Base-by-base conservation (phyloP, 2,888 invertebrate species). In the Agonopterix alstromeriana region DNA sequence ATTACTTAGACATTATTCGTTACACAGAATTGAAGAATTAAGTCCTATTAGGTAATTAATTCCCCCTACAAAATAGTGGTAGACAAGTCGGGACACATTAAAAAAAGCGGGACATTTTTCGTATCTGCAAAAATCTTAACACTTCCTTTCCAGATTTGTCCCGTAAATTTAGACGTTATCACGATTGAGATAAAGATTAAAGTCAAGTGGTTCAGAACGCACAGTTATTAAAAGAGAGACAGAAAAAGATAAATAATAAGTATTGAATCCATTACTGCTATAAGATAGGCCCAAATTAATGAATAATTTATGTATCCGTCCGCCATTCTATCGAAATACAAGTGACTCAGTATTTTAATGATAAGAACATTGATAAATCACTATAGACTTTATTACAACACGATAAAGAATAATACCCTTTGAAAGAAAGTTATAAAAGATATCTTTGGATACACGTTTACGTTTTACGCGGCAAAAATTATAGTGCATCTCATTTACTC, bases 241-340 rank as follows among this genome's bases (percentile, higher is more conserved):
- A 41, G 10, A 10, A 41, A n/a, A 10, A 41, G 9, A n/a, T n/a
- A n/a, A 11, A n/a, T 11, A 41, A 41, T 41, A 8, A 41, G 8
- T 8, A 11, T 10, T 41, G 41, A 41, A 5, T 41, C 8, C 8
- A 41, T n/a, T n/a, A 10, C 8, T 8, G 8, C n/a, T 10, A 11
- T 27, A 9, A 48, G 63, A 73, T 70, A 73, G 72, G 70, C 63
- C 61, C 62, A 68, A 72, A 69, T 69, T 53, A 41, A 57, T 63
- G 67, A 67, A 70, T 65, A 65, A 67, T 70, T 65, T 67, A 58
- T 59, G 56, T 70, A 65, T 51, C 52, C 56, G 64, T 68, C 77
- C 65, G 73, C 77, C 76, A 77, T 76, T 65, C 69, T 73, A 63
- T 52, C 49, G 52, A 53, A 50, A 59, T 70, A 70, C 70, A 63